Evolutionary conservation across 2,888 invertebrate species (phyloP).

Genomic region (Zaprionus lineosus): DNA sequence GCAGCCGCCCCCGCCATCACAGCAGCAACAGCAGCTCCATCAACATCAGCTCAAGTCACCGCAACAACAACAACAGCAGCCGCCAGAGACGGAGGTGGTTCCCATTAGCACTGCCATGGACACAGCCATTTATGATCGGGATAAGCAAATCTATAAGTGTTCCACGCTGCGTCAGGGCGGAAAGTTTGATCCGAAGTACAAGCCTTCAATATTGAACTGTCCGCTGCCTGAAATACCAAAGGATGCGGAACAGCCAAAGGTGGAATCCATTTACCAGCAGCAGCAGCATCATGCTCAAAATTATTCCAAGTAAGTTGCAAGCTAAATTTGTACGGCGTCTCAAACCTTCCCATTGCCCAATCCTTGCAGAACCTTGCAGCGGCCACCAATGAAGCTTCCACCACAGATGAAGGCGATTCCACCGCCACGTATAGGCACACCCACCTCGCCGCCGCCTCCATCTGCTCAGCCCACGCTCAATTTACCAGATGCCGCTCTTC

Average conservation of each 20-base stretch:
- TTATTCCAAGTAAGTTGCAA: slow-evolving; percentile 81
- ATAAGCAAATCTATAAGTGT: slow-evolving; percentile 83
- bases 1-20: slow-evolving; percentile 56
- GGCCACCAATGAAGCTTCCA: slow-evolving; percentile 83
- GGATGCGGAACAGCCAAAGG: slow-evolving; percentile 81
- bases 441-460: slow-evolving; percentile 78
- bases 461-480: slow-evolving; percentile 32
- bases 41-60: slow-evolving; percentile 60
- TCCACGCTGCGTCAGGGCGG: slow-evolving; percentile 83
- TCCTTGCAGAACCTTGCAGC: slow-evolving; percentile 80
- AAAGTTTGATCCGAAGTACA: slow-evolving; percentile 83
- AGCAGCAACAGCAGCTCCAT: slow-evolving; percentile 81
- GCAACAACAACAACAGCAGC: slow-evolving; percentile 62
- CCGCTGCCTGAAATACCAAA: slow-evolving; percentile 83
- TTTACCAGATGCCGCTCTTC: slow-evolving; percentile 20
- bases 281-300: slow-evolving; percentile 64
- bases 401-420: slow-evolving; percentile 83
- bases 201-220: slow-evolving; percentile 83
- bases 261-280: slow-evolving; percentile 78
- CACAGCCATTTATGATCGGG: slow-evolving; percentile 82
- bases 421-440: slow-evolving; percentile 82
- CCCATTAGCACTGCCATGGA: slow-evolving; percentile 74
- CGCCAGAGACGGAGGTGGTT: slow-evolving; percentile 57
- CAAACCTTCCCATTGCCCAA: slow-evolving; percentile 13
- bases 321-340: slow-evolving; percentile 10